Evolutionary conservation across 2,888 invertebrate species (phyloP).

Genomic region (Chesias legatella): DNA sequence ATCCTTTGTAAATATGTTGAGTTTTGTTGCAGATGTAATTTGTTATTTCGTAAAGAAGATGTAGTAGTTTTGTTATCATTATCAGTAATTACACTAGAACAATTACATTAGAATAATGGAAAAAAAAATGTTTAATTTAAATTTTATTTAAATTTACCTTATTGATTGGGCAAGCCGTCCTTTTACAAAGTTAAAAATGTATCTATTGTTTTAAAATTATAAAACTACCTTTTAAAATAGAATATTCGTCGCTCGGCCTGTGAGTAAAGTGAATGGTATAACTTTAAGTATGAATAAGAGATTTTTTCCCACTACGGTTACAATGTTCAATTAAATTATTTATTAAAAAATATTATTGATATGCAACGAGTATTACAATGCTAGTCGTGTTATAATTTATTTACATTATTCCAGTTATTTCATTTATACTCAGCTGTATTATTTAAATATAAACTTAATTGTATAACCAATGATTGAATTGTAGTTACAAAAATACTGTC

Average conservation of each 20-base stretch:
- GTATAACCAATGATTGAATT: no score
- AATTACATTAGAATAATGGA: no score
- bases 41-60: no score
- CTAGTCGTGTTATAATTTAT: slow-evolving; percentile 65
- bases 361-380: slow-evolving; percentile 70
- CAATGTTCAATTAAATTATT: slow-evolving; percentile 37
- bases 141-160: slow-evolving; percentile 4
- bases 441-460: no score
- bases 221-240: slow-evolving; percentile 57
- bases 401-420: slow-evolving; percentile 5
- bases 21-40: no score
- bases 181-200: slow-evolving; percentile 14
- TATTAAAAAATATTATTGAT: slow-evolving; percentile 37
- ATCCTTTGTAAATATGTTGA: no score
- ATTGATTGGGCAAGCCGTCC: neutral
- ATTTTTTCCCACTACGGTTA: slow-evolving; percentile 23
- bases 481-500: no score
- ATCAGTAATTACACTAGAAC: no score
- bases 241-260: slow-evolving; percentile 68
- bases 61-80: no score
- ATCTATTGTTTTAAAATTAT: slow-evolving; percentile 24
- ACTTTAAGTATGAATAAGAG: slow-evolving; percentile 35
- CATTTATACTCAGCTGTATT: neutral
- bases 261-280: slow-evolving; percentile 45
- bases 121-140: no score